Percentiles rank a stretch among this genome's conserved stretches.
Conservation (phyloP, 2,113 vertebrate species). For the Rutilus rutilus region DNA sequence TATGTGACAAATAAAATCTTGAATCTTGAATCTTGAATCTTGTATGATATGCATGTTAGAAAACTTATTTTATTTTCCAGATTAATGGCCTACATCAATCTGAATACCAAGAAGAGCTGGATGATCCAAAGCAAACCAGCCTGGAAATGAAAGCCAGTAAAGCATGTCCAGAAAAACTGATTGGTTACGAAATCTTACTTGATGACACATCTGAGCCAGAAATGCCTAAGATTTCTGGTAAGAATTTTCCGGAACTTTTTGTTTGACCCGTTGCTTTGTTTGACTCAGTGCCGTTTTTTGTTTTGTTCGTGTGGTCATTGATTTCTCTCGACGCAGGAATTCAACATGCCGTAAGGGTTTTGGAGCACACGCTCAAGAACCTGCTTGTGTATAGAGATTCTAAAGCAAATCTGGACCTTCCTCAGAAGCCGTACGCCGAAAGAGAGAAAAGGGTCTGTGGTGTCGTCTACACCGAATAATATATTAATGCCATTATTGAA, state of each 20-base stretch:
- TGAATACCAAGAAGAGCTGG: constrained; percentile 36
- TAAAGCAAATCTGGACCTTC: constrained; percentile 69
- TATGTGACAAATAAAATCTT: too few relatives aligned
- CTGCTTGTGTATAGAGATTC: constrained; percentile 72
- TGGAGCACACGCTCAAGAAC: constrained; percentile 76
- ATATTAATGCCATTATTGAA: background rate
- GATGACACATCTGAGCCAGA: constrained; percentile 64
- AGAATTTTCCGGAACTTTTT: constrained; percentile 29
- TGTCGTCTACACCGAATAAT: background rate
- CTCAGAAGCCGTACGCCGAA: constrained; percentile 71
- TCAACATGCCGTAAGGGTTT: constrained; percentile 77
- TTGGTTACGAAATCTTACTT: constrained; percentile 71
- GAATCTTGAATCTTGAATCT: too few relatives aligned
- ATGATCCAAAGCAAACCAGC: constrained; percentile 31
- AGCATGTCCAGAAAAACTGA: constrained; percentile 61
- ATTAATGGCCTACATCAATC: constrained; percentile 53
- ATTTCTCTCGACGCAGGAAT: constrained; percentile 73
- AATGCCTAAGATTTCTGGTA: constrained; percentile 75
- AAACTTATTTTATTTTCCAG: constrained; percentile 43
- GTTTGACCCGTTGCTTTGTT: background rate
- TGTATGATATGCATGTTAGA: background rate
- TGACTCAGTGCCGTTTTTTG: background rate
- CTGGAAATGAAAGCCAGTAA: constrained; percentile 46
- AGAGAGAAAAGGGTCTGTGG: constrained; percentile 72
- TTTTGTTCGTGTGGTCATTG: constrained; percentile 24